Evolutionary conservation across 2,888 invertebrate genomes (phyloP).

Genomic region (Atherix ibis): DNA sequence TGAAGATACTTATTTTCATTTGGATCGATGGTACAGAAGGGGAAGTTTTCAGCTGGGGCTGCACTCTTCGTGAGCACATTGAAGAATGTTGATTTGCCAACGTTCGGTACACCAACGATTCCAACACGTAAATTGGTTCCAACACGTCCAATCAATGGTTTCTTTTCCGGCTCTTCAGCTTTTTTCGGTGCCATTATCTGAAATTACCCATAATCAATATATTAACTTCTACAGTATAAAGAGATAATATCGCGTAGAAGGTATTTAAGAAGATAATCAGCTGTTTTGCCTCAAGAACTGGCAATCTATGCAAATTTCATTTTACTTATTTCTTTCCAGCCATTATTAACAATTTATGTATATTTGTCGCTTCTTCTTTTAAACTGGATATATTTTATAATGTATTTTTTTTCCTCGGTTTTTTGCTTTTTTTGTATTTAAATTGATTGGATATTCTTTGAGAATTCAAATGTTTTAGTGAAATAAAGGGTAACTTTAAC

Average conservation of each 20-base stretch:
- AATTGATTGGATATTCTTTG: too few relatives aligned
- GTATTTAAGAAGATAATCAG: slow-evolving; percentile 8
- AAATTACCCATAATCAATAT: slow-evolving; percentile 13
- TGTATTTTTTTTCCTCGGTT: too few relatives aligned
- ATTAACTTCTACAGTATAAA: slow-evolving; percentile 9
- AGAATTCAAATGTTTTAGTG: too few relatives aligned
- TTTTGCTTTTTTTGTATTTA: too few relatives aligned
- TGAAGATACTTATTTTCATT: slow-evolving; percentile 97
- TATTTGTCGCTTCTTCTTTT: too few relatives aligned
- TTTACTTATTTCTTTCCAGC: too few relatives aligned
- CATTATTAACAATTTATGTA: too few relatives aligned
- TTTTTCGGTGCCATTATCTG: slow-evolving; percentile 58
- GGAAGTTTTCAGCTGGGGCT: slow-evolving; percentile 96
- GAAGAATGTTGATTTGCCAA: slow-evolving; percentile 99
- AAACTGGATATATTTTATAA: too few relatives aligned
- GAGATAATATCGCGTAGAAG: slow-evolving; percentile 7
- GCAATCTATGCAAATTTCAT: too few relatives aligned
- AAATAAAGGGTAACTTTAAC: too few relatives aligned
- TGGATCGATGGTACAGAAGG: slow-evolving; percentile 99
- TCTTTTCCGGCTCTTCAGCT: slow-evolving; percentile 73
- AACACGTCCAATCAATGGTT: slow-evolving; percentile 83
- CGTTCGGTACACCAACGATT: slow-evolving; percentile 93
- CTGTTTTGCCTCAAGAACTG: slow-evolving; percentile 3
- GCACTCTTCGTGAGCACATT: slow-evolving; percentile 96
- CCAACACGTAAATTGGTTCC: slow-evolving; percentile 94